Evolutionary conservation across 2,888 invertebrate species (phyloP), one percentile per base, ranked within the genome.

Genomic region (Hypomecis punctinalis): DNA sequence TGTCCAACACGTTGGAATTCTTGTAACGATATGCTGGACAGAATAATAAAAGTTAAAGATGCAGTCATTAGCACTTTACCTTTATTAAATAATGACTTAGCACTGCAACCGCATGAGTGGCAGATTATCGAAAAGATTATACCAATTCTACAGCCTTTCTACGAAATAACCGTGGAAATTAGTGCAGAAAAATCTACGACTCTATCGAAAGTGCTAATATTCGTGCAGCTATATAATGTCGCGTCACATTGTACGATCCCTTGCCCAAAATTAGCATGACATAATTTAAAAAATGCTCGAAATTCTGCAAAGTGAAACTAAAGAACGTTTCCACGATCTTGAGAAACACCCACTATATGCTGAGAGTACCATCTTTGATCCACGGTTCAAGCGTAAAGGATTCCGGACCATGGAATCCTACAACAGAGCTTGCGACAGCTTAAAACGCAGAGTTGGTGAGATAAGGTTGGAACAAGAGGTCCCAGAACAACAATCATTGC

Each of bases 1-100:
- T 40, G 39, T 10, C 39, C 40, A 13, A 52, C 52, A 10, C 33
- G 47, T 10, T 47, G 35, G 13, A 33, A 47, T 35, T 52, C 52
- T 6, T 23, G 23, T 5, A 40, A 39, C 5, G 39, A 52, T 5
- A 52, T 40, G 37, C 23, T 52, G 5, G 52, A 13, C 9, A 10
- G 52, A 9, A 13, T 39, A 1, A 8, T 52, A 11, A 52, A 43
- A 2, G n/a, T 47, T 0, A 47, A 47, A 47, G 47, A 47, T 9
- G 47, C 47, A 5, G 6, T 47, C 6, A 47, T 47, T 9, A 47
- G 47, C 47, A 47, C 47, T 23, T 9, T 47, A 5, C 33, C 47
- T 9, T 10, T 47, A 9, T 5, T 33, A 33, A 7, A 3, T 8
- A 7, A 5, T 9, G 33, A 33, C 9, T 47, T 47, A 47, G 4